Evolutionary conservation across 2,888 invertebrate genomes (phyloP), one percentile per base, ranked within the genome.

Genomic region (Trilocha varians): DNA sequence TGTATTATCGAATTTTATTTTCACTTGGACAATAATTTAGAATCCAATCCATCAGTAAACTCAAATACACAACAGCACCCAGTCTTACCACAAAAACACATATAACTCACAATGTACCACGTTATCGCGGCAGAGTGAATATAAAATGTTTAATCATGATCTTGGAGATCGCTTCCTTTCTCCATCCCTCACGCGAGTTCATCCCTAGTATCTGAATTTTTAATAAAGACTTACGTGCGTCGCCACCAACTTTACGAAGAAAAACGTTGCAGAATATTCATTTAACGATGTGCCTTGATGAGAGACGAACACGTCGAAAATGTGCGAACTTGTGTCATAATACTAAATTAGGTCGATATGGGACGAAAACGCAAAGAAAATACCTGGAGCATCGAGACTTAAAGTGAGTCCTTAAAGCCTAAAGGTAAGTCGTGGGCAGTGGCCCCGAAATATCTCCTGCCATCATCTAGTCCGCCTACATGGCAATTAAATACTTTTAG

Each of bases 101-200:
- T 60, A 61, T 63, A 59, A 60, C 57, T 61, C 56, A 50, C 47
- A 52, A 56, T 58, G 55, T 59, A 51, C 48, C 42, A 48, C 41
- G 42, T 48, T 48, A 56, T 56, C 52, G 55, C 54, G 52, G 49
- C 55, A 56, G 67, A 69, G 65, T 68, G 70, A 73, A 71, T 71
- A 68, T 72, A 70, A 74, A 77, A 73, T 71, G 71, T 67, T 68
- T 65, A 64, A 68, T 70, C 65, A 66, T 71, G 70, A 74, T 72
- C 70, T 59, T 57, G 13, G 50, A 58, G 72, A 72, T 70, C 70
- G 59, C 57, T 64, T 59, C 54, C 55, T 51, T 25, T 25, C 49
- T 46, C 47, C 57, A 52, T 57, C 57, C 55, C 50, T 57, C 52
- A 49, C 47, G 44, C 43, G 47, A 48, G 45, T 57, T 59, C 49